A percentile compares a stretch with the other conserved stretches of the same genome.
Evolutionary conservation across 2,797 vertebrate species (phyloP).

Genomic region (Cuculus canorus): DNA sequence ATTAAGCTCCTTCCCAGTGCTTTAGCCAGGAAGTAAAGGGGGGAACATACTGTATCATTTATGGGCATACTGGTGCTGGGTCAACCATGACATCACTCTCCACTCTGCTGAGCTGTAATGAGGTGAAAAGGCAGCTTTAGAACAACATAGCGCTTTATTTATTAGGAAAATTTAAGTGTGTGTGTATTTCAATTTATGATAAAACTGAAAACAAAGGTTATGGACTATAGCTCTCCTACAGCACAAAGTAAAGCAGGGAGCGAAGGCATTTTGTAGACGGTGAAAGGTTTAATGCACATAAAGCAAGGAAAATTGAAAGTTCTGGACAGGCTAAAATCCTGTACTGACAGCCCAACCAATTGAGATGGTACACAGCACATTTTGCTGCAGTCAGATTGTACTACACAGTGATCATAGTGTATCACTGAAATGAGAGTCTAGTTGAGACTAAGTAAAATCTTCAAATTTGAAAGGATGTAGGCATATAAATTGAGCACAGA

Average conservation of each 20-base stretch:
- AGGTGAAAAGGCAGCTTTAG: slow-evolving; percentile 81
- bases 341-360: slow-evolving; percentile 21
- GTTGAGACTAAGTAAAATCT: background rate
- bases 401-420: background rate
- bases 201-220: slow-evolving; percentile 75
- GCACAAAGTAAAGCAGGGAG: background rate
- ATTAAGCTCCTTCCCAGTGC: slow-evolving; percentile 82
- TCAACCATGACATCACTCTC: slow-evolving; percentile 82
- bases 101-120: slow-evolving; percentile 78
- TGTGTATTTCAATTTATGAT: slow-evolving; percentile 74
- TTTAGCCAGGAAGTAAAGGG: slow-evolving; percentile 82
- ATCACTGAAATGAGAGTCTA: background rate
- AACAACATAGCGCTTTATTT: slow-evolving; percentile 81
- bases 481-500: background rate
- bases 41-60: slow-evolving; percentile 84
- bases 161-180: slow-evolving; percentile 76
- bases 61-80: slow-evolving; percentile 81
- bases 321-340: slow-evolving; percentile 41
- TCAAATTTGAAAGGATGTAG: background rate
- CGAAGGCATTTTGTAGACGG: slow-evolving; percentile 42
- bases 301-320: slow-evolving; percentile 43
- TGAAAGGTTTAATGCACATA: slow-evolving; percentile 63
- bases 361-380: background rate
- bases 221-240: slow-evolving; percentile 64
- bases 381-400: background rate